A percentile compares a stretch with the other conserved stretches of the same genome.
phyloP scores from a whole-genome alignment of 2,888 invertebrate genomes.

The Argyra leucocephala region DNA sequence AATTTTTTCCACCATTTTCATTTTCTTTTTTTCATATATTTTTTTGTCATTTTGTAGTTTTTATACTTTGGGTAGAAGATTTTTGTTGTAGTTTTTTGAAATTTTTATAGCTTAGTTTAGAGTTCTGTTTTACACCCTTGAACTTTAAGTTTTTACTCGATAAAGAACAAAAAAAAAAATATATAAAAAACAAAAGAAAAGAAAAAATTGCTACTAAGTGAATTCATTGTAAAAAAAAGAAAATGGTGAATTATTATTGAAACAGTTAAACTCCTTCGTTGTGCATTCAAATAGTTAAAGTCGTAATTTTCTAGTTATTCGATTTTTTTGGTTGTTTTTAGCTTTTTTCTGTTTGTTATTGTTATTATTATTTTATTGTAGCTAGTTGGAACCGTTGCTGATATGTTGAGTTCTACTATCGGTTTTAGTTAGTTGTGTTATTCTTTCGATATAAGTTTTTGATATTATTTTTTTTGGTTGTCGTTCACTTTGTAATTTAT shows the following conservation, averaged over 20 bases:
- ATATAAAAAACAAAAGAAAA: not conserved
- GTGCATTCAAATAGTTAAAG: not conserved
- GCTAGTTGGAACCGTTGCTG: not conserved
- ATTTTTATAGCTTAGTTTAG: not conserved
- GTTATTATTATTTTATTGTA: not conserved
- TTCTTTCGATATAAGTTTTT: not conserved
- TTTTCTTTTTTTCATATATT: too few species aligned
- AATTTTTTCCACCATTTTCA: too few species aligned
- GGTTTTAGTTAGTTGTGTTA: not conserved
- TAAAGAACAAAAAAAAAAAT: not conserved
- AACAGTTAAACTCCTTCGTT: not conserved
- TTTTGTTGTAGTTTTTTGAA: too few species aligned
- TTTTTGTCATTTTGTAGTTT: too few species aligned
- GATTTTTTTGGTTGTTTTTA: not conserved
- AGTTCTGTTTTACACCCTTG: slow-evolving; percentile 1
- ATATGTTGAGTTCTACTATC: not conserved
- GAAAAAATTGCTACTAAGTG: not conserved
- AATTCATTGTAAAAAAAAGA: not conserved
- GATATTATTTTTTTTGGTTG: not conserved
- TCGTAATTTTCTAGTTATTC: not conserved
- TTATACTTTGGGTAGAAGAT: too few species aligned
- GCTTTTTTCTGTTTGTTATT: not conserved
- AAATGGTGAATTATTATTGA: not conserved
- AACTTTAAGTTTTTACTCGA: not conserved
- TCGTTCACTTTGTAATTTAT: not conserved